These are phyloP conservation scores for Ricordea florida DNA, from an alignment of 92 coral and sea anemone species.

Conservation along the genomic window DNA sequence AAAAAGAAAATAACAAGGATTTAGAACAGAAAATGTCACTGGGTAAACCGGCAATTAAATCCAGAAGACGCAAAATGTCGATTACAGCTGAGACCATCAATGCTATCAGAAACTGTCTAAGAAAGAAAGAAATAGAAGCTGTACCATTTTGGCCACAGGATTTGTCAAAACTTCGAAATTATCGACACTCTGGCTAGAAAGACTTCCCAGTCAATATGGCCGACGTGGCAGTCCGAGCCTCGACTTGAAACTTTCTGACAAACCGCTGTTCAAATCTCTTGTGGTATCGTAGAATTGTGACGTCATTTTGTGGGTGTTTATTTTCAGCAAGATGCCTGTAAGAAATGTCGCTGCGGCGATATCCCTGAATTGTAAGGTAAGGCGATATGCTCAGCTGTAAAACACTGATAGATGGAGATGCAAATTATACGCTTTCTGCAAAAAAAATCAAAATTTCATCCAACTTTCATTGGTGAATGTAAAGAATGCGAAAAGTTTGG, in stretches of 20 bases:
- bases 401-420: no score
- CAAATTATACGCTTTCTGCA: no score
- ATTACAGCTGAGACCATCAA: neutral
- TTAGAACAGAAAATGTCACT: neutral
- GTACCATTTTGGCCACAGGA: slow-evolving; percentile 67
- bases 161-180: slow-evolving; percentile 12
- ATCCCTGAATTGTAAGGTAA: no score
- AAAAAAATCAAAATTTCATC: no score
- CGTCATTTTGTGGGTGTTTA: no score
- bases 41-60: neutral
- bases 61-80: no score
- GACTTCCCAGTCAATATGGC: slow-evolving; percentile 83
- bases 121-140: neutral
- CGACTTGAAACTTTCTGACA: neutral
- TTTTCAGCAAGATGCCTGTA: no score
- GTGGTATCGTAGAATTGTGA: neutral
- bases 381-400: no score
- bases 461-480: no score
- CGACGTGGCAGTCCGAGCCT: slow-evolving; percentile 82
- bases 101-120: neutral
- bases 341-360: no score
- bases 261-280: slow-evolving; percentile 3
- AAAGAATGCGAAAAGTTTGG: no score
- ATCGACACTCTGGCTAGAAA: no score
- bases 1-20: neutral